These are phyloP conservation scores for Hormiphora californensis DNA, from an alignment of 37 sponge, comb jelly and placozoan species.

Conservation along the genomic window DNA sequence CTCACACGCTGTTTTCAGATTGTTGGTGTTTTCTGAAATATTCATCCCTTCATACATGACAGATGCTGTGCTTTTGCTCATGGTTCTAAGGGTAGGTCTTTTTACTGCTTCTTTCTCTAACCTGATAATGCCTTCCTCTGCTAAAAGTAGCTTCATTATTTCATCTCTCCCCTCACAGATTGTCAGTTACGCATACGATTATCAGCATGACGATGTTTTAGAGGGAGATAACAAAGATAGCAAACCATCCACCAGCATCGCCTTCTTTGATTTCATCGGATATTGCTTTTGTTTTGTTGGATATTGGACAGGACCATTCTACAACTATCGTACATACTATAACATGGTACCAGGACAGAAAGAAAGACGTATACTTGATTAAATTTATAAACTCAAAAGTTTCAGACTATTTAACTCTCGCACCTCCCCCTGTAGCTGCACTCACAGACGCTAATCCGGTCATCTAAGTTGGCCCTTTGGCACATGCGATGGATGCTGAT, in stretches of 20 bases:
- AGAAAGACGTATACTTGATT: no score
- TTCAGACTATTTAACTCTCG: not conserved
- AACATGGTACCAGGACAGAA: no score
- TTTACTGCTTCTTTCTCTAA: not conserved
- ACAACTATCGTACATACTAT: not conserved
- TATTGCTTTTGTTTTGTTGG: slow-evolving; percentile 53
- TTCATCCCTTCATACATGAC: slow-evolving; percentile 31
- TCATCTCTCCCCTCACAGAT: not conserved
- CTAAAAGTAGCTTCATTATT: not conserved
- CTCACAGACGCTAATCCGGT: slow-evolving; percentile 37
- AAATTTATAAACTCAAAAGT: not conserved
- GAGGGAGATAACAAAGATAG: slow-evolving; percentile 33
- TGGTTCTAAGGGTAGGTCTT: slow-evolving; percentile 48
- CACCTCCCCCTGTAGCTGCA: not conserved
- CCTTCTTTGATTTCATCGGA: slow-evolving; percentile 15
- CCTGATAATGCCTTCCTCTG: not conserved
- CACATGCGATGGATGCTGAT: not conserved
- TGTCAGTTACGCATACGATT: slow-evolving; percentile 22
- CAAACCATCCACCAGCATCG: not conserved
- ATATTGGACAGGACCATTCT: slow-evolving; percentile 53
- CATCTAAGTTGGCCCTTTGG: slow-evolving; percentile 11
- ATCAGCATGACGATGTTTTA: not conserved
- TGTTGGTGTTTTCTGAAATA: slow-evolving; percentile 18
- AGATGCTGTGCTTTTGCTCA: slow-evolving; percentile 23
- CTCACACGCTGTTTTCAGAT: no score